These are phyloP conservation scores for Cyrtonyx montezumae DNA, from an alignment of 2,113 vertebrate genomes.

Conservation along the genomic window DNA sequence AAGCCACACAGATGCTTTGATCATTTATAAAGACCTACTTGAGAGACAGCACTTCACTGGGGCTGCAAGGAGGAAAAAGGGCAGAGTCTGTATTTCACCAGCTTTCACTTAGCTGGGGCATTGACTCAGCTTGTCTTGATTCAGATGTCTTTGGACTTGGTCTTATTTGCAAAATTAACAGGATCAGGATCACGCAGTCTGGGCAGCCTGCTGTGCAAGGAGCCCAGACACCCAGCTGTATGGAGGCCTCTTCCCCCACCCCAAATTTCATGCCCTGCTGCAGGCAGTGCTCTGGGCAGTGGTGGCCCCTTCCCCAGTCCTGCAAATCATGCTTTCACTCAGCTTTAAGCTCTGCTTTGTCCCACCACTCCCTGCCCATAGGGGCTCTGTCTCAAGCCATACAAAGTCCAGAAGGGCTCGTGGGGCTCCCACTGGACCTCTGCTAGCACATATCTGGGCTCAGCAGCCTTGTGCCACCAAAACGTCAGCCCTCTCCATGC, in stretches of 20 bases:
- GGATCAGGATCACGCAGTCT: rapidly evolving
- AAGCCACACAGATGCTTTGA: conserved; percentile 47
- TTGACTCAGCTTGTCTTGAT: neutral
- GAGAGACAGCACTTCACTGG: neutral
- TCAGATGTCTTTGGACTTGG: neutral
- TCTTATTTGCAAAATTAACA: neutral
- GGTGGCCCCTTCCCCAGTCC: rapidly evolving
- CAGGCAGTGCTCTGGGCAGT: rapidly evolving
- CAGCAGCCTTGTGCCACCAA: rapidly evolving
- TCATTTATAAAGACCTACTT: conserved; percentile 19
- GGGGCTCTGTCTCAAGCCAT: neutral
- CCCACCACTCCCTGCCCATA: neutral
- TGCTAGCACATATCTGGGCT: neutral
- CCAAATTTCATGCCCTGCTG: neutral
- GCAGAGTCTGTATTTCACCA: conserved; percentile 36
- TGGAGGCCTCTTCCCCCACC: neutral
- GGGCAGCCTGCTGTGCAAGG: rapidly evolving
- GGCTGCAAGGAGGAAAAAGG: conserved; percentile 16
- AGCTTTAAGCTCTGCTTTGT: neutral
- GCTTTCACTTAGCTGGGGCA: conserved; percentile 10
- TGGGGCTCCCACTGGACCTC: neutral
- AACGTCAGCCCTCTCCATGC: neutral
- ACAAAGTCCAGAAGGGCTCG: neutral
- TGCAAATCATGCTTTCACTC: rapidly evolving
- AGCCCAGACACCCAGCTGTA: neutral